Percentiles rank a stretch among this genome's conserved stretches.
These are phyloP conservation scores for Abramis brama DNA, from an alignment of 2,113 vertebrate genomes.

Conservation along the genomic window DNA sequence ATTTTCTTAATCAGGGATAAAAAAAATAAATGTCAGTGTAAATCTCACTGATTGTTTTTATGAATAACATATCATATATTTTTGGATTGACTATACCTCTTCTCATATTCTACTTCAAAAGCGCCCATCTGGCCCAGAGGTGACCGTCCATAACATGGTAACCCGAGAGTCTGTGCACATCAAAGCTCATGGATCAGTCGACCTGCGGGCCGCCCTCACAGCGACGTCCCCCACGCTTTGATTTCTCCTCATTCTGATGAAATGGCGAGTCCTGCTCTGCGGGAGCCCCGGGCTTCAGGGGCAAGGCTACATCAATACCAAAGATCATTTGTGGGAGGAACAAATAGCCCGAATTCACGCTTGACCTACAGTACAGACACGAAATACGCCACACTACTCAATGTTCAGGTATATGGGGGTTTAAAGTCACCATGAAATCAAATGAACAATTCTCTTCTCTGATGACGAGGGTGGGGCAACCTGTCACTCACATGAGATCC, in stretches of 20 bases:
- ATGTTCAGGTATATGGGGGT: too few species aligned
- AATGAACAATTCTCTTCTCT: too few species aligned
- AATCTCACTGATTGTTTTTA: not conserved
- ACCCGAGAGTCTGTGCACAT: not conserved
- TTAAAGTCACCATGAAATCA: not conserved
- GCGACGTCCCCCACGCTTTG: not conserved
- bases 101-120: slow-evolving; percentile 26
- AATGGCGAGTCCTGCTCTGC: not conserved
- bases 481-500: too few species aligned
- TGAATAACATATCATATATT: not conserved
- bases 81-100: not conserved
- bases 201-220: not conserved
- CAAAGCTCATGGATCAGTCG: not conserved
- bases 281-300: not conserved
- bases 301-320: not conserved
- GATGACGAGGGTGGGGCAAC: too few species aligned
- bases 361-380: slow-evolving; percentile 6
- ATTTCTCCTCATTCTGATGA: slow-evolving; percentile 36
- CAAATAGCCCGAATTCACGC: slow-evolving; percentile 1
- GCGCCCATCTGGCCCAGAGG: not conserved
- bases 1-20: not conserved
- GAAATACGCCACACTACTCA: not conserved
- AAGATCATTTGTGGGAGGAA: not conserved
- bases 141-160: slow-evolving; percentile 28
- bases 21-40: not conserved